Evolutionary conservation across 2,113 vertebrate species (phyloP), one percentile per base, ranked within the genome.

Genomic region (Pungitius pungitius): DNA sequence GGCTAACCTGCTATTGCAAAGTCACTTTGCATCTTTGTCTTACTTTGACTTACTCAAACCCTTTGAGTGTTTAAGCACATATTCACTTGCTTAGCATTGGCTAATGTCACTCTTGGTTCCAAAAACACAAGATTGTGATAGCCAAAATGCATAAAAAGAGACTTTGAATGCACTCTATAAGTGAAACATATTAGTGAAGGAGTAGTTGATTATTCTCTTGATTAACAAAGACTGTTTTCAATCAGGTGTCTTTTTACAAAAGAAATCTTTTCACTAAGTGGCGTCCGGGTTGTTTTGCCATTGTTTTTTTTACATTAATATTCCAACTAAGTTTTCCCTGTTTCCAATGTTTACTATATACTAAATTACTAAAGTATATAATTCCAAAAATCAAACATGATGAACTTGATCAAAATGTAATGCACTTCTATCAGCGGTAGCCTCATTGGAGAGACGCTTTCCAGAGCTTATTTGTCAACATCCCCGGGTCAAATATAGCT

Each of bases 401-500:
- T 33, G 26, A 26, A 37, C 33, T 8, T n/a, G n/a, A n/a, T n/a
- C n/a, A n/a, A n/a, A n/a, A n/a, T n/a, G n/a, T n/a, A n/a, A n/a
- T n/a, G n/a, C n/a, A 56, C 45, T 69, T 66, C 20, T 18, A 57
- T 66, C 54, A 59, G 61, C 66, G 57, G 26, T 69, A 10, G 49
- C 51, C 30, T 60, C 58, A 42, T 47, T 47, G 45, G 65, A 67
- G 18, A 59, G 51, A 20, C 59, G 58, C 65, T 30, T 30, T 22
- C 54, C 20, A 40, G 35, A 20, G 55, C 37, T 61, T 84, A 49
- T 51, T 69, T 60, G 42, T 39, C 67, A 59, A 26, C 57, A 66
- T 60, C 62, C 57, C 18, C 10, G 57, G 82, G 72, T 89, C 81
- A 87, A 80, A 84, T 74, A n/a, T 59, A 37, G 55, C 43, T 55